A percentile compares a stretch with the other conserved stretches of the same genome.
Evolutionary conservation across 2,888 invertebrate species (phyloP).

Genomic region (Timema podura): DNA sequence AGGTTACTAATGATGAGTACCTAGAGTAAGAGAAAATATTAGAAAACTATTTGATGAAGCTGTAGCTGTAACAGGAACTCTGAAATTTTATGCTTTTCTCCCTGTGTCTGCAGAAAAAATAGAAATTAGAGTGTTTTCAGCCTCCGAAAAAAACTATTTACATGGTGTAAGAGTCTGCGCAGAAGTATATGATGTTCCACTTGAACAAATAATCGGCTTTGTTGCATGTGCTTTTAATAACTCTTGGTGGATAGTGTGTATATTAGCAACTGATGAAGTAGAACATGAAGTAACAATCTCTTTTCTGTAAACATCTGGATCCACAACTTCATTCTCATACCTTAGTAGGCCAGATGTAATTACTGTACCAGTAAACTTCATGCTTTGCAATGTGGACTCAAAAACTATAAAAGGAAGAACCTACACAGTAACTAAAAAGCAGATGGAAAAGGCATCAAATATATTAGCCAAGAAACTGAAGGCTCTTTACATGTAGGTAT

Average conservation of each 20-base stretch:
- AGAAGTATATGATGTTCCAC: not conserved
- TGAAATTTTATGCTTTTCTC: conserved; percentile 14
- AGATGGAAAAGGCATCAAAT: not conserved
- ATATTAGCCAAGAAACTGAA: not conserved
- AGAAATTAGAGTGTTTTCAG: conserved; percentile 14
- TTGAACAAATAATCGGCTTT: conserved; percentile 10
- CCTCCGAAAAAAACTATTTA: conserved; percentile 12
- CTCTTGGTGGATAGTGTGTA: conserved; percentile 2
- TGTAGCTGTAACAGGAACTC: conserved; percentile 15
- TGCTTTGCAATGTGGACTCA: conserved; percentile 10
- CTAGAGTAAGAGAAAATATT: conserved; percentile 15
- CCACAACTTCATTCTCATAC: not conserved
- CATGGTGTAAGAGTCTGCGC: not conserved
- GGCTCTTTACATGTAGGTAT: conserved; percentile 8
- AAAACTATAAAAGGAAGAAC: not conserved
- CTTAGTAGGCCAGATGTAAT: conserved; percentile 12
- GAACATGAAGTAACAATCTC: not conserved
- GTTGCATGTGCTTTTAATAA: conserved; percentile 12
- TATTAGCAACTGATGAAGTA: not conserved
- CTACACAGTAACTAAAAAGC: not conserved
- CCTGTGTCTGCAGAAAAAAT: conserved; percentile 5
- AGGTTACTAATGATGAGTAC: conserved; percentile 18
- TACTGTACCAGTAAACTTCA: conserved; percentile 2
- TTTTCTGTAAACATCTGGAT: conserved; percentile 12
- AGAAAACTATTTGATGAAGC: conserved; percentile 16